Base-by-base conservation (phyloP, 2,113 vertebrate genomes). In the Ranitomeya variabilis region DNA sequence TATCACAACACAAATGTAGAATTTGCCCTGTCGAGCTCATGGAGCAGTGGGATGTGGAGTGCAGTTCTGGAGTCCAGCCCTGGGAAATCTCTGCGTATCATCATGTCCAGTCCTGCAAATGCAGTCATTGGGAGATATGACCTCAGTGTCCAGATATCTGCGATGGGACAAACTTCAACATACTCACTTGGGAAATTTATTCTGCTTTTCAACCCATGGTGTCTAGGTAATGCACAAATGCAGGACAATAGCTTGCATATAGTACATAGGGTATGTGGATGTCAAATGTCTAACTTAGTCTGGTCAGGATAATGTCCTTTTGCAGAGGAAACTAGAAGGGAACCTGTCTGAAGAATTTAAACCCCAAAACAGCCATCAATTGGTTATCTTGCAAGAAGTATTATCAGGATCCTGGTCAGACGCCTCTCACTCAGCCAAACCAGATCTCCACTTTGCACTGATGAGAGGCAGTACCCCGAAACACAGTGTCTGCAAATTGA, bases 131-230 rank as follows among this genome's bases (percentile, higher is more conserved):
- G 98, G 59, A 90, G 91, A 0, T 98, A 99, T 92, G 93, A 89
- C 2, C 92, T 99, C 90, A 93, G 64, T 0, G 93, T 95, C 87
- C 90, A 91, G 90, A 81, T 97, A 31, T 92, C 91, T 67, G 93
- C 95, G 0, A 91, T 90, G 0, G 94, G 94, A 83, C 90, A 90
- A 80, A 85, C 90, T 21, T 0, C 93, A 90, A 91, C 94, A 80
- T 77, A 0, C 57, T 93, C 4, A 62, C 94, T 92, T 90, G 95
- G 93, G 0, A 90, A 92, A 14, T 99, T 99, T 90, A 91, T 96
- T 89, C 90, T 99, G 77, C 97, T 99, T 83, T 99, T 97, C 81
- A 99, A 99, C 87, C 97, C 98, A 0, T 99, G 98, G 98, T 97
- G 96, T 91, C 92, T 94, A 96, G 97, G 98, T 99, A 93, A 66